Evolutionary conservation across 2,113 vertebrate genomes (phyloP).

Genomic region (Percina caprodes): DNA sequence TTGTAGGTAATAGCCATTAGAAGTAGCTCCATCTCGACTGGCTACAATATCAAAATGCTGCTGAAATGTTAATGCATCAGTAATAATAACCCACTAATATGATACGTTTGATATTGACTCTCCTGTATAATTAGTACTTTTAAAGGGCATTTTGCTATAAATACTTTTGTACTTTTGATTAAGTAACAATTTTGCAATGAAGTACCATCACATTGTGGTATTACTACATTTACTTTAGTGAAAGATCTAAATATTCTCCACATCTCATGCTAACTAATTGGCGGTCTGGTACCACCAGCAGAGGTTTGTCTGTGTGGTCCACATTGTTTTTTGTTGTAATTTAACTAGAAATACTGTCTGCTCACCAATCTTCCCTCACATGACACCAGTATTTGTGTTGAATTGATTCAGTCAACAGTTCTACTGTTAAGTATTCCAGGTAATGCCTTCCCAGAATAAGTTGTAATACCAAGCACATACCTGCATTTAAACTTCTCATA

Average conservation of each 20-base stretch:
- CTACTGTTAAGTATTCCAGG: neutral
- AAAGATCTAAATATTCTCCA: neutral
- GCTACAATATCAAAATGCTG: neutral
- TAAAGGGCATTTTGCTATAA: too few species aligned
- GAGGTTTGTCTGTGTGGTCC: slow-evolving; percentile 20
- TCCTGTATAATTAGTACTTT: neutral
- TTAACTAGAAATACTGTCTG: neutral
- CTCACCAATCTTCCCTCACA: neutral
- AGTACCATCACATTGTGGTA: neutral
- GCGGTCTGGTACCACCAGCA: neutral
- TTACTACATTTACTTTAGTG: neutral
- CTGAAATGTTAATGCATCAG: neutral
- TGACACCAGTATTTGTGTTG: neutral
- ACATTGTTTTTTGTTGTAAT: neutral
- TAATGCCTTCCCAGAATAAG: neutral
- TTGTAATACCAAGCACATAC: neutral
- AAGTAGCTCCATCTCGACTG: neutral
- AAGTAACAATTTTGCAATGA: neutral
- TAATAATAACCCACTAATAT: neutral
- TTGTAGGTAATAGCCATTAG: neutral
- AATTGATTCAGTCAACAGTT: neutral
- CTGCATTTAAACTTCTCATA: neutral
- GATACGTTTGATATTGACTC: neutral
- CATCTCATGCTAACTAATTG: neutral
- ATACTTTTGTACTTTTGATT: neutral